Base-by-base conservation (phyloP, 2,888 invertebrate species). In the Mimas tiliae region DNA sequence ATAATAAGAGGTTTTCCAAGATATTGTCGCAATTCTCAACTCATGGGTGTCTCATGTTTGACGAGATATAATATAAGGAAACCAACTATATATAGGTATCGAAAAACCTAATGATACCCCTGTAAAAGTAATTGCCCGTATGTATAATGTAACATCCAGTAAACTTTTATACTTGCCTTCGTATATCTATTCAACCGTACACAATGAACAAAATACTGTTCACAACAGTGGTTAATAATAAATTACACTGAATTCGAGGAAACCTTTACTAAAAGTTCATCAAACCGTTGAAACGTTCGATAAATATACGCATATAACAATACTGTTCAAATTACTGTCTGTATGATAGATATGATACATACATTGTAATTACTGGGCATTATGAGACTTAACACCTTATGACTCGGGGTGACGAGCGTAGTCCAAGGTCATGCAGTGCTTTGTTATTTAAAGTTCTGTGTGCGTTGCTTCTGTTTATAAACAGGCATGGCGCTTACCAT, bases 281-380 rank as follows among this genome's bases (percentile, higher is more conserved):
- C 51, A 51, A 64, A 64, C 63, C 63, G 16, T 7, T 4, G n/a
- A 64, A 12, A 42, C 38, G 63, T 8, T 64, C 51, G 51, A 64
- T 64, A 34, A 21, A 50, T 19, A 0, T 64, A 38, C 21, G 16
- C 9, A 19, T 58, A 19, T 4, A 38, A 19, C 14, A 45, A 45
- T 8, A 45, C 14, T 45, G 45, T 14, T 45, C 1, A 45, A 12
- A 12, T 45, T 45, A 14, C 45, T 45, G 45, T 45, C 42, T 42
- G 9, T 42, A 11, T 42, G 8, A 27, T 27, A 27, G 27, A 27
- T 4, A 3, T 3, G n/a, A n/a, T n/a, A n/a, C n/a, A n/a, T n/a
- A n/a, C n/a, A n/a, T n/a, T n/a, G n/a, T n/a, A n/a, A n/a, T n/a
- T n/a, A n/a, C n/a, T n/a, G n/a, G n/a, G n/a, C n/a, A n/a, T n/a